phyloP scores from a whole-genome alignment of 1,140 invertebrate species.

The Diprion similis region DNA sequence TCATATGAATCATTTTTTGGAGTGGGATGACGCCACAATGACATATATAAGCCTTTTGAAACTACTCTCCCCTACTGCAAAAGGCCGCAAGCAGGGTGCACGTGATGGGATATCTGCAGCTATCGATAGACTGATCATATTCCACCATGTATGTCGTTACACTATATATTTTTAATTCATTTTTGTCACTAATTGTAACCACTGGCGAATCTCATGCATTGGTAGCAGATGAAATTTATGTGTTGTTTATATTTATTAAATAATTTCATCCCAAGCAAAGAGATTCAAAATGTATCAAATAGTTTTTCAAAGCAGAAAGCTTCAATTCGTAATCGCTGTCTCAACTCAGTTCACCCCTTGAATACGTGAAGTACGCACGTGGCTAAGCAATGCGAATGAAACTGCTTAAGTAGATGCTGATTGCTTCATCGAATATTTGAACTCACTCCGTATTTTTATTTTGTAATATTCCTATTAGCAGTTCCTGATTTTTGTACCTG shows the following conservation, averaged over 20 bases:
- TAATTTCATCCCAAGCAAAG: no score
- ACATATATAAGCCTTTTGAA: neutral
- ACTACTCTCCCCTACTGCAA: neutral
- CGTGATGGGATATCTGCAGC: neutral
- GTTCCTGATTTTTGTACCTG: no score
- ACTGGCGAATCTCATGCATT: neutral
- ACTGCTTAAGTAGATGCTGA: neutral
- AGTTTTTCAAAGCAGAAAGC: no score
- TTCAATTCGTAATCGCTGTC: no score
- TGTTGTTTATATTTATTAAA: no score
- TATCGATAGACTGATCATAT: neutral
- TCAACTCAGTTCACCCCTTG: slow-evolving; percentile 11
- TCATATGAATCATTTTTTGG: neutral
- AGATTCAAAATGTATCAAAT: no score
- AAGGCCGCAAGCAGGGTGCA: neutral
- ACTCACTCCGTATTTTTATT: no score
- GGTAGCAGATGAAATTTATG: no score
- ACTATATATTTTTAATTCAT: neutral
- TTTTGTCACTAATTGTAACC: neutral
- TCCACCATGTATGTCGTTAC: neutral
- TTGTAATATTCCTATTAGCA: no score
- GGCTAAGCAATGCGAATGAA: neutral
- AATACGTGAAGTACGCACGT: neutral
- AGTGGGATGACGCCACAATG: neutral
- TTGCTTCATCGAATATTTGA: no score